These are phyloP conservation scores for Sciurus carolinensis DNA, from an alignment of 2,797 vertebrate genomes.

Conservation along the genomic window DNA sequence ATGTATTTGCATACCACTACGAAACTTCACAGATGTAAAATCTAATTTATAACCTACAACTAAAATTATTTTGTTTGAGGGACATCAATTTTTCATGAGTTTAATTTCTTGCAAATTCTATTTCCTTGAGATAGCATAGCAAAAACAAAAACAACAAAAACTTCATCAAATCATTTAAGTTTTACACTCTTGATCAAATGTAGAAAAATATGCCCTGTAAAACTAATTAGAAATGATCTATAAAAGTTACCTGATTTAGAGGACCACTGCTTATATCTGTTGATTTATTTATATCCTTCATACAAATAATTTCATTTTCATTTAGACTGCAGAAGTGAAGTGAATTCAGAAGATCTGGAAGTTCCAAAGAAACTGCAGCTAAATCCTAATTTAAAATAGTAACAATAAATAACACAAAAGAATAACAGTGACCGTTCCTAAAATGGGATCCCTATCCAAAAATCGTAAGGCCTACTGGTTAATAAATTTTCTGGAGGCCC, in stretches of 20 bases:
- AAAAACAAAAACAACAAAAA: conserved; percentile 35
- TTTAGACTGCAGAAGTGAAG: conserved; percentile 94
- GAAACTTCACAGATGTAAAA: background rate
- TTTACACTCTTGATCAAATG: conserved; percentile 40
- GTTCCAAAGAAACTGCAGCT: conserved; percentile 92
- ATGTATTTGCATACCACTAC: background rate
- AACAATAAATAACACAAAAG: conserved; percentile 55
- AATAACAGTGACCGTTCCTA: conserved; percentile 24
- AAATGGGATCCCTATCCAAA: background rate
- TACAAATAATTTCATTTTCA: conserved; percentile 96
- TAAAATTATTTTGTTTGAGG: conserved; percentile 59
- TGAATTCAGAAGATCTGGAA: conserved; percentile 94
- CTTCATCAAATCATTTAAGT: conserved; percentile 26
- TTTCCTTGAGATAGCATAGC: conserved; percentile 44
- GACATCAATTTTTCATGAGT: conserved; percentile 30
- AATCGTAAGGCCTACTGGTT: background rate
- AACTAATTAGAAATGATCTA: conserved; percentile 61
- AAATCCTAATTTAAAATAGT: conserved; percentile 88
- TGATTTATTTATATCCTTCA: conserved; percentile 93
- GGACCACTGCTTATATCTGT: conserved; percentile 84
- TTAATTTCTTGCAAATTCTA: conserved; percentile 23
- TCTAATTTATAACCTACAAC: conserved; percentile 36
- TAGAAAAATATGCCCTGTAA: conserved; percentile 63
- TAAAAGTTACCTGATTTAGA: conserved; percentile 87
- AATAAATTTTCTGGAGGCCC: background rate